Evolutionary conservation across 2,888 invertebrate genomes (phyloP).

Genomic region (Mycalesis mineus): DNA sequence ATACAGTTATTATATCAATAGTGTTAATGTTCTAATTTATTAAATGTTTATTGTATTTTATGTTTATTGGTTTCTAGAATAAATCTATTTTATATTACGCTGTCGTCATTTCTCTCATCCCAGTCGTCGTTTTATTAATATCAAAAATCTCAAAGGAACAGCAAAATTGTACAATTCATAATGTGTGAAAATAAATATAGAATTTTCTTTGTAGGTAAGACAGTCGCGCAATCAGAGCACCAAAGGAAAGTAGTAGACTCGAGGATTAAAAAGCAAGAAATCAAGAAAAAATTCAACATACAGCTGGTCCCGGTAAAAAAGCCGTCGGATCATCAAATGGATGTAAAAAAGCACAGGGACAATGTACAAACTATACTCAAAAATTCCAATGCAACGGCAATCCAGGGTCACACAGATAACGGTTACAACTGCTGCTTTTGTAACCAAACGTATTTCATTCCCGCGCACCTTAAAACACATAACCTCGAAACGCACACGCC

Average conservation of each 20-base stretch:
- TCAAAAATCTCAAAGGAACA: not conserved
- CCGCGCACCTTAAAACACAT: conserved; percentile 41
- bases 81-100: conserved; percentile 5
- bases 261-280: conserved; percentile 15
- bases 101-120: not conserved
- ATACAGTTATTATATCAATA: not conserved
- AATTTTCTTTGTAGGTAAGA: conserved; percentile 31
- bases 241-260: too few relatives aligned
- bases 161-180: not conserved
- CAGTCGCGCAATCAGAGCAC: conserved; percentile 13
- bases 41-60: conserved; percentile 1
- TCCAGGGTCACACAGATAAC: conserved; percentile 34
- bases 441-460: conserved; percentile 31
- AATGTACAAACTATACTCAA: conserved; percentile 34
- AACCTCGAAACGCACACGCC: conserved; percentile 33
- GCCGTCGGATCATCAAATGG: conserved; percentile 23
- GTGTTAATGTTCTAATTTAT: not conserved
- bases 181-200: conserved; percentile 17
- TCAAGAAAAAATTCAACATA: conserved; percentile 15
- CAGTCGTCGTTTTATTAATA: not conserved
- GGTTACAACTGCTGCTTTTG: conserved; percentile 44
- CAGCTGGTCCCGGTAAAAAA: conserved; percentile 17
- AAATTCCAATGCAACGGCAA: conserved; percentile 44
- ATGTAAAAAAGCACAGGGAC: conserved; percentile 30
- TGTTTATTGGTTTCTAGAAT: not conserved